phyloP scores from a whole-genome alignment of 2,113 vertebrate species.

The Notechis scutatus region DNA sequence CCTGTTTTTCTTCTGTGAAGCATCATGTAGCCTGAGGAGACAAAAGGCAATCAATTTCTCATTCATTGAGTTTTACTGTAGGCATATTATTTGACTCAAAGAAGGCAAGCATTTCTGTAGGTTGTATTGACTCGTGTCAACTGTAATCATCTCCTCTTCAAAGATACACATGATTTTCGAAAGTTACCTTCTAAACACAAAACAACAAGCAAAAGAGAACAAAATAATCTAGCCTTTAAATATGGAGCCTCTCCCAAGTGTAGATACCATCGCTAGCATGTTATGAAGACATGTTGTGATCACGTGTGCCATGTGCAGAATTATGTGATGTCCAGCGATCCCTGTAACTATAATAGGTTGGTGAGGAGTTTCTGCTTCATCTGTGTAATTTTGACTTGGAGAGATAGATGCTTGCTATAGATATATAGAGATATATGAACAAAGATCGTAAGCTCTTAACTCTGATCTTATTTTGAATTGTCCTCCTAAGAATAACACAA shows the following conservation, averaged over 20 bases:
- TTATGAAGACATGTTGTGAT: neutral
- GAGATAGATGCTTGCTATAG: neutral
- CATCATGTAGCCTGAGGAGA: neutral
- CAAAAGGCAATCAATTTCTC: constrained; percentile 24
- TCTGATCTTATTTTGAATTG: neutral
- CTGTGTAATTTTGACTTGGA: neutral
- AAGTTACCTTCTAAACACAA: constrained; percentile 34
- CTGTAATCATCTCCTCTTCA: constrained; percentile 37
- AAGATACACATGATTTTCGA: constrained; percentile 33
- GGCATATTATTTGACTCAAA: constrained; percentile 12
- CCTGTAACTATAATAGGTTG: neutral
- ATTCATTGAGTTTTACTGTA: constrained; percentile 24
- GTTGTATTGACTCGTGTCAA: constrained; percentile 42
- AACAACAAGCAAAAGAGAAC: neutral
- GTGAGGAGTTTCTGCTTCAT: neutral
- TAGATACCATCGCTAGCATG: neutral
- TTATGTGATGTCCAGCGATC: neutral
- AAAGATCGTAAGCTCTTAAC: neutral
- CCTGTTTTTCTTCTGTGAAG: neutral
- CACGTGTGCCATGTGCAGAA: neutral
- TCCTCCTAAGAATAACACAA: neutral
- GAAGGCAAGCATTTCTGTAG: constrained; percentile 8
- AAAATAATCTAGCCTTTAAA: neutral
- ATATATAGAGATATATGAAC: neutral
- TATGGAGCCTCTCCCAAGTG: neutral